A percentile compares a stretch with the other conserved stretches of the same genome.
These are phyloP conservation scores for Larimichthys polyactis DNA, from an alignment of 2,113 vertebrate species.

Conservation along the genomic window DNA sequence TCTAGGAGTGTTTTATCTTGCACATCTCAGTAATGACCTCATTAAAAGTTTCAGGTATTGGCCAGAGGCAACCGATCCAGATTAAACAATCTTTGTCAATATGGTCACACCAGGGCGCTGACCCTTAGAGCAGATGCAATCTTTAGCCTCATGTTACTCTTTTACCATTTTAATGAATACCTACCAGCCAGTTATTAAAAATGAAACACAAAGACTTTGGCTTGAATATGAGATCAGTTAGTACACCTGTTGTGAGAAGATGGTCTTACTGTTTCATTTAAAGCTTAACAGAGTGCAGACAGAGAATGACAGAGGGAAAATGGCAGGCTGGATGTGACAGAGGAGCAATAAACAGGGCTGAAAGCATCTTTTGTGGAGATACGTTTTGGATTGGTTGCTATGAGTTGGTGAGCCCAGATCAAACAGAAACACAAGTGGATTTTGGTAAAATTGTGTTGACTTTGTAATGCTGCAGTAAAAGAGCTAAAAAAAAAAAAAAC, in stretches of 20 bases:
- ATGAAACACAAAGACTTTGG: not conserved
- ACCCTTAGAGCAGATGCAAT: not conserved
- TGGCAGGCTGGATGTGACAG: not conserved
- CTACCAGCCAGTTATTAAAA: not conserved
- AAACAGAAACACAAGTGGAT: conserved; percentile 52
- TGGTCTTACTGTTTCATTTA: not conserved
- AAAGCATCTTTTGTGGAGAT: conserved; percentile 12
- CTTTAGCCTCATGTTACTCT: not conserved
- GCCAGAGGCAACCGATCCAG: not conserved
- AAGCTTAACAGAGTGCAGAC: conserved; percentile 2
- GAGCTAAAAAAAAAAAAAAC: conserved; percentile 51
- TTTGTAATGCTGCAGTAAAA: conserved; percentile 41
- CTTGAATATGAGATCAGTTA: not conserved
- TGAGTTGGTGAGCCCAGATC: conserved; percentile 19
- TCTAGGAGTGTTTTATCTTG: not conserved
- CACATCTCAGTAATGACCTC: not conserved
- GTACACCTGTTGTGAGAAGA: conserved; percentile 19
- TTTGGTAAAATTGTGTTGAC: conserved; percentile 52
- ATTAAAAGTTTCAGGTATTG: not conserved
- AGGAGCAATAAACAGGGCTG: not conserved
- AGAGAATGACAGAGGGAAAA: not conserved
- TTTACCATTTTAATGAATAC: not conserved
- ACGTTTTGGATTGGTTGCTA: conserved; percentile 31
- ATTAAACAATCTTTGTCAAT: not conserved
- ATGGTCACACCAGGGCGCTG: not conserved